A percentile compares a stretch with the other conserved stretches of the same genome.
phyloP scores from a whole-genome alignment of 2,797 vertebrate species.

The Anguilla pacifica region DNA sequence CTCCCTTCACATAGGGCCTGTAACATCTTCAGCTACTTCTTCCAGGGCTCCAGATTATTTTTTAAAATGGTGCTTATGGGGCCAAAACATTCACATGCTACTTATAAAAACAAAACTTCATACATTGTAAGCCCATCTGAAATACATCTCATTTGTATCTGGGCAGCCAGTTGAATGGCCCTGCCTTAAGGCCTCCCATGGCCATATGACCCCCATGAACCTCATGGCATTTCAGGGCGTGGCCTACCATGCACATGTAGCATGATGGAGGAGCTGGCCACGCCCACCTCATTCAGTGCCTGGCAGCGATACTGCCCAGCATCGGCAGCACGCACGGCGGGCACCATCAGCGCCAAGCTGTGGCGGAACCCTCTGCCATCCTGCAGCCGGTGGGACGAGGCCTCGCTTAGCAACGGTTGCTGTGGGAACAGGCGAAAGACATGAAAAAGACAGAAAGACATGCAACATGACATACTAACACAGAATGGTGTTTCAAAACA shows the following conservation, averaged over 20 bases:
- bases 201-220: background rate
- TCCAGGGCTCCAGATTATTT: too few species aligned
- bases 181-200: background rate
- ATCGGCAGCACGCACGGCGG: conserved; percentile 77
- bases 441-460: background rate
- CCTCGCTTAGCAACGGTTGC: conserved; percentile 52
- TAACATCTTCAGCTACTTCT: too few species aligned
- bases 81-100: too few species aligned
- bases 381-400: conserved; percentile 63
- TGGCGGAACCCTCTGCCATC: conserved; percentile 65
- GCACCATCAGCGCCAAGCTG: conserved; percentile 56
- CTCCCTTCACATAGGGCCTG: too few species aligned
- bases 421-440: conserved; percentile 41
- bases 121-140: too few species aligned
- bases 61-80: too few species aligned
- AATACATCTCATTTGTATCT: too few species aligned
- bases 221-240: background rate
- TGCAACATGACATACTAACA: background rate
- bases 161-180: too few species aligned
- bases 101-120: too few species aligned
- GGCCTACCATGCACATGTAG: conserved; percentile 85
- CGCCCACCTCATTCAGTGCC: conserved; percentile 82
- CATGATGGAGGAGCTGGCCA: conserved; percentile 71
- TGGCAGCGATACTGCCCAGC: conserved; percentile 85
- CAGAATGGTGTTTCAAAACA: background rate